Evolutionary conservation across 2,888 invertebrate genomes (phyloP), one percentile per base, ranked within the genome.

Genomic region (Pseudeuparius sepicola): DNA sequence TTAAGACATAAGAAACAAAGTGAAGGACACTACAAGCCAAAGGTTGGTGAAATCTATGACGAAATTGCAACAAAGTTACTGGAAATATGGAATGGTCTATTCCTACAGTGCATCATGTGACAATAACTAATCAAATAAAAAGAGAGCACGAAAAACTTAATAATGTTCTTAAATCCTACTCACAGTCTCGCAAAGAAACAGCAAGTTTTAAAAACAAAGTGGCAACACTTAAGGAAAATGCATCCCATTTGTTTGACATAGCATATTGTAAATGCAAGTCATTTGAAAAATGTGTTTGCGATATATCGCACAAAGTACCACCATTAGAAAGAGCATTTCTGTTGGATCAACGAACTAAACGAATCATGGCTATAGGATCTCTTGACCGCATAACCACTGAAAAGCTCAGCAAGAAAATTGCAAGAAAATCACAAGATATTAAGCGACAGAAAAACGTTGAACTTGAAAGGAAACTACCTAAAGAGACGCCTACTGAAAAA

Each of bases 1-100:
- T 11, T 24, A 24, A 24, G 24, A 24, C 24, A 4, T 11, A 24
- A 24, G 7, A 24, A 24, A 24, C 24, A 24, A 24, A 24, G 24
- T 24, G 24, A 24, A 24, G 24, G 24, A 24, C 24, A 24, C 10
- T 24, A 24, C 7, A 24, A 24, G 7, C 7, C 24, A 4, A 24
- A 24, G 7, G 24, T 24, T 24, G 24, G 3, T 24, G 24, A 24
- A 24, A 24, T n/a, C n/a, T n/a, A n/a, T n/a, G n/a, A n/a, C n/a
- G n/a, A n/a, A n/a, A n/a, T n/a, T n/a, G n/a, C n/a, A n/a, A n/a
- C n/a, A n/a, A n/a, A n/a, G n/a, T n/a, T n/a, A n/a, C n/a, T n/a
- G n/a, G n/a, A n/a, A n/a, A n/a, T n/a, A n/a, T n/a, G n/a, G n/a
- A n/a, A n/a, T n/a, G n/a, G n/a, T n/a, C n/a, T n/a, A n/a, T n/a